phyloP scores from a whole-genome alignment of 2,797 vertebrate genomes.

The Muraenolepis orangiensis region DNA sequence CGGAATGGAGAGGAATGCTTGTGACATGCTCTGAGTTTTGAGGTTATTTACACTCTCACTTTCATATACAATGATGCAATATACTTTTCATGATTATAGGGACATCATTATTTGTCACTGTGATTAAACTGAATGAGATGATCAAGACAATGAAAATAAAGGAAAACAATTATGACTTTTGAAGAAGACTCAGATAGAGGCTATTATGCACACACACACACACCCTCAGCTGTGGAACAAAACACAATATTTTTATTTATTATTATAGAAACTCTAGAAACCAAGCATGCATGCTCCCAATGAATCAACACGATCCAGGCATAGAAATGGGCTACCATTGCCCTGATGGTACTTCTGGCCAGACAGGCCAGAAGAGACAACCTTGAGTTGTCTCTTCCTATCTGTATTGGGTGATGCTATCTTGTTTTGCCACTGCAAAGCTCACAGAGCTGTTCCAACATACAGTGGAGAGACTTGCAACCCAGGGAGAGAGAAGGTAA shows the following conservation, averaged over 20 bases:
- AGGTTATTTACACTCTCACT: no score
- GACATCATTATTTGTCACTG: not conserved
- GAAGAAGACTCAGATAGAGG: not conserved
- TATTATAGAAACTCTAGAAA: not conserved
- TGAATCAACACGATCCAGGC: not conserved
- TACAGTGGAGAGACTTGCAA: not conserved
- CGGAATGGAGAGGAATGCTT: not conserved
- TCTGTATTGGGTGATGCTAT: not conserved
- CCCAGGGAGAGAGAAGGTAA: not conserved
- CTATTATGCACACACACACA: not conserved
- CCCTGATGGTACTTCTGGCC: not conserved
- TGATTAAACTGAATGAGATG: not conserved
- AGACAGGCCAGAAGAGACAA: not conserved
- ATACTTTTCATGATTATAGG: no score
- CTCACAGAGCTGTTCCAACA: not conserved
- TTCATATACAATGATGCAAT: not conserved
- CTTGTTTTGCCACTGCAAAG: not conserved
- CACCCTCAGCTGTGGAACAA: not conserved
- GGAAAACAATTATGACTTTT: not conserved
- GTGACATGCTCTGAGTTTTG: not conserved
- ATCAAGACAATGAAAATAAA: not conserved
- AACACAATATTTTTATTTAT: not conserved
- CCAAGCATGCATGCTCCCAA: not conserved
- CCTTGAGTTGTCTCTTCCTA: not conserved
- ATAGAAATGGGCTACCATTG: not conserved